phyloP scores from a whole-genome alignment of 2,888 invertebrate species.

The Incurvaria masculella region DNA sequence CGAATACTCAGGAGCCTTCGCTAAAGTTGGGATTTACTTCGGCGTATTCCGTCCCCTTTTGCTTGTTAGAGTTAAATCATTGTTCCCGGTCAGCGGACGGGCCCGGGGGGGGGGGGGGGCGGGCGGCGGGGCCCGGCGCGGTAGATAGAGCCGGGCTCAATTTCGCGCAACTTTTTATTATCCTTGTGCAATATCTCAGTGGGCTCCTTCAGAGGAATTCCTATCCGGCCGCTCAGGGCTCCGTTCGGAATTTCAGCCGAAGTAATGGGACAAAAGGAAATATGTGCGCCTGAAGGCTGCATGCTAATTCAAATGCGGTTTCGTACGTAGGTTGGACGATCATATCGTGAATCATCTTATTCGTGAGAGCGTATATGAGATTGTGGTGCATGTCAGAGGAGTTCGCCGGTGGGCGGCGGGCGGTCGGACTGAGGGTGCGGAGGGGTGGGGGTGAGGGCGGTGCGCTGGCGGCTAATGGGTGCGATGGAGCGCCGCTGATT shows the following conservation, averaged over 20 bases:
- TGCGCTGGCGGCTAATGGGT: slow-evolving; percentile 39
- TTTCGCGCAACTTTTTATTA: slow-evolving; percentile 53
- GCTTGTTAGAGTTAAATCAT: slow-evolving; percentile 20
- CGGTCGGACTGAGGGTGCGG: neutral
- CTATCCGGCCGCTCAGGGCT: too few relatives aligned
- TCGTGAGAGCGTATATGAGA: slow-evolving; percentile 5
- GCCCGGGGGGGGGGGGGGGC: slow-evolving; percentile 6
- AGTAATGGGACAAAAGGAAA: too few relatives aligned
- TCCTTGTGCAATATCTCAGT: slow-evolving; percentile 26
- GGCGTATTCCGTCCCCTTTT: neutral
- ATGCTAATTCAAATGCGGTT: too few relatives aligned
- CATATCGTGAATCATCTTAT: slow-evolving; percentile 4
- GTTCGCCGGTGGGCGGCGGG: slow-evolving; percentile 2
- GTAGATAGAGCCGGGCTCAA: slow-evolving; percentile 44
- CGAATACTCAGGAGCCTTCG: slow-evolving; percentile 23
- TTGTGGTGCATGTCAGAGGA: slow-evolving; percentile 3
- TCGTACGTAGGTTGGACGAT: neutral
- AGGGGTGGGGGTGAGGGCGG: too few relatives aligned
- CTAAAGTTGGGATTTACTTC: slow-evolving; percentile 2
- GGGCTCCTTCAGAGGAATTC: neutral
- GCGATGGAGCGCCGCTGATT: slow-evolving; percentile 54
- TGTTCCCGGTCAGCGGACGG: slow-evolving; percentile 34
- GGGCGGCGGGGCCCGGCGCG: neutral
- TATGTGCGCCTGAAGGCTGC: too few relatives aligned
- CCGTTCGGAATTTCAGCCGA: too few relatives aligned